phyloP scores from a whole-genome alignment of 2,113 vertebrate genomes.

The Phaetusa simplex region DNA sequence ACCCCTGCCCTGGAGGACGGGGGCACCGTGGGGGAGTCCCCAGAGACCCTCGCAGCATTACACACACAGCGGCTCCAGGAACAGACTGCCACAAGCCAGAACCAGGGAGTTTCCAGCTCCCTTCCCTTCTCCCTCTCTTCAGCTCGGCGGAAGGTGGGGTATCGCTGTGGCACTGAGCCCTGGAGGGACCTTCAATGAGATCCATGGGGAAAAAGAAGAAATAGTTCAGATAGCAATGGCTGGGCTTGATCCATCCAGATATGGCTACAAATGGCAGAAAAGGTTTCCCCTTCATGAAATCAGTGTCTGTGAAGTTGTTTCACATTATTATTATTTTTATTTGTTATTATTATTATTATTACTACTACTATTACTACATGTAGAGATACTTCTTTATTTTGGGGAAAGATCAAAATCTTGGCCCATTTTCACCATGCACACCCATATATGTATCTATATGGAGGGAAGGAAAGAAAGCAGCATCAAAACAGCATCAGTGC shows the following conservation, averaged over 20 bases:
- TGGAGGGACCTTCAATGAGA: neutral
- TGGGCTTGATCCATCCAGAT: neutral
- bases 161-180: neutral
- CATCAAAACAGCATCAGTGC: neutral
- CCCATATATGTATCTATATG: neutral
- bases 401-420: neutral
- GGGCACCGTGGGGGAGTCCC: rapidly evolving
- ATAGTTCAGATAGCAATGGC: neutral
- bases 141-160: neutral
- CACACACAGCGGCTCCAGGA: neutral
- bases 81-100: neutral
- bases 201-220: neutral
- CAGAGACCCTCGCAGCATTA: neutral
- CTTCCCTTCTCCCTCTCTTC: neutral
- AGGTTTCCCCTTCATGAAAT: neutral
- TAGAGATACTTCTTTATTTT: neutral
- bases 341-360: neutral
- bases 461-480: neutral
- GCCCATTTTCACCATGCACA: neutral
- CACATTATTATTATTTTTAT: no score
- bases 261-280: neutral
- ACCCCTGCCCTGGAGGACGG: neutral
- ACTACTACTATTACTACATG: neutral
- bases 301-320: neutral
- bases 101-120: neutral